Base-by-base conservation (phyloP, 2,113 vertebrate genomes). In the Nerophis lumbriciformis region DNA sequence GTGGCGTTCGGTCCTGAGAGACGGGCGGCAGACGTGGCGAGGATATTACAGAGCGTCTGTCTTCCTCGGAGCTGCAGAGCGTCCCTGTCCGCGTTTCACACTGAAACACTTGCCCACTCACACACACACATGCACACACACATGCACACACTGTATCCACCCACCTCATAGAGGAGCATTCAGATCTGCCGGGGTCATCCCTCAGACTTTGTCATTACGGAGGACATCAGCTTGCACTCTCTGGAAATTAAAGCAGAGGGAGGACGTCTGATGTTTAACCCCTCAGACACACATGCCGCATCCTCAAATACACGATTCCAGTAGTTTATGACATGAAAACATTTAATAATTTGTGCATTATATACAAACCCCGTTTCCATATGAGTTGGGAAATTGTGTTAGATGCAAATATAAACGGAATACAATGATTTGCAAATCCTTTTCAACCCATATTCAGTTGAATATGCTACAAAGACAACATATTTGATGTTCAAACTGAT, bases 241-340 rank as follows among this genome's bases (percentile, higher is more conserved):
- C 78, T 75, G 88, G 81, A 83, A 88, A 88, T 88, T 82, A 83
- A 75, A 79, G 72, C 69, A 65, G 58, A 69, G 62, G 59, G 63
- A 62, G 55, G 63, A 53, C 44, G 57, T 42, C 42, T 62, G 68
- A 62, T 53, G 53, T 44, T 65, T 80, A 73, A 78, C 73, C 71
- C 75, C 47, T 69, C 70, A 4, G 63, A 64, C 52, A 35, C 61
- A n/a, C 16, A 48, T 47, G 5, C 8, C 15, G 54, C 48, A 66
- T 36, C 48, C 38, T 45, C 21, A 39, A 36, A 54, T 61, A 16
- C 19, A 6, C 53, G 19, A 10, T 59, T 35, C 52, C 8, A 19
- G 59, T 36, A 19, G 7, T 45, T 11, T 42, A 42, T 8, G 8
- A 28, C 28, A 28, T 28, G 28, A 4, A 28, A 28, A 28, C 28